These are phyloP conservation scores for Andrena hattorfiana DNA, from an alignment of 2,888 invertebrate species.

Conservation along the genomic window DNA sequence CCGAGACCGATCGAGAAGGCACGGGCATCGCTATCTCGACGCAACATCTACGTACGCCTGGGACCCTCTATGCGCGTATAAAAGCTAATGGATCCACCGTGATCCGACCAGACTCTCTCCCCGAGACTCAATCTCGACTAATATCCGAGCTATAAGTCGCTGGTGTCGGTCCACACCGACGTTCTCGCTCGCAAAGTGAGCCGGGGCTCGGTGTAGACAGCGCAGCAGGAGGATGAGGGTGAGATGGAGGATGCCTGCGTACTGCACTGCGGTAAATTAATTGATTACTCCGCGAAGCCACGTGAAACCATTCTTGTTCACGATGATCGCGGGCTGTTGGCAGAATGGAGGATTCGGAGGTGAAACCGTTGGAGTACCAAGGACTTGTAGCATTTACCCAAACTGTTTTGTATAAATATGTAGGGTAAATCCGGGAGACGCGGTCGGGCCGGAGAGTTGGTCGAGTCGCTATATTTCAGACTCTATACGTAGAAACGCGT, in stretches of 20 bases:
- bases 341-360: conserved; percentile 8
- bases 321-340: conserved; percentile 31
- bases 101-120: conserved; percentile 59
- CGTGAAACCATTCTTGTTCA: conserved; percentile 68
- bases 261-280: conserved; percentile 72
- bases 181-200: conserved; percentile 35
- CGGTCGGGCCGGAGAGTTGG: no score
- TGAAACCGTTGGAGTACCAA: not conserved
- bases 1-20: conserved; percentile 67
- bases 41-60: conserved; percentile 75
- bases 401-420: no score
- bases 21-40: conserved; percentile 75
- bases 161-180: conserved; percentile 56
- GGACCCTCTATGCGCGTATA: conserved; percentile 74
- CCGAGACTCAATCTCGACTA: conserved; percentile 80
- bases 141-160: conserved; percentile 74
- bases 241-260: conserved; percentile 58
- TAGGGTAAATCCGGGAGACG: no score
- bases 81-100: conserved; percentile 80
- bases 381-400: not conserved
- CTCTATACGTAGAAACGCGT: no score
- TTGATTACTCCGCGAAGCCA: conserved; percentile 72
- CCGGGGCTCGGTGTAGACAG: conserved; percentile 29
- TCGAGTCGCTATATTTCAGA: no score
- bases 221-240: conserved; percentile 33